phyloP scores from a whole-genome alignment of 2,113 vertebrate species.

The Speoplatyrhinus poulsoni region DNA sequence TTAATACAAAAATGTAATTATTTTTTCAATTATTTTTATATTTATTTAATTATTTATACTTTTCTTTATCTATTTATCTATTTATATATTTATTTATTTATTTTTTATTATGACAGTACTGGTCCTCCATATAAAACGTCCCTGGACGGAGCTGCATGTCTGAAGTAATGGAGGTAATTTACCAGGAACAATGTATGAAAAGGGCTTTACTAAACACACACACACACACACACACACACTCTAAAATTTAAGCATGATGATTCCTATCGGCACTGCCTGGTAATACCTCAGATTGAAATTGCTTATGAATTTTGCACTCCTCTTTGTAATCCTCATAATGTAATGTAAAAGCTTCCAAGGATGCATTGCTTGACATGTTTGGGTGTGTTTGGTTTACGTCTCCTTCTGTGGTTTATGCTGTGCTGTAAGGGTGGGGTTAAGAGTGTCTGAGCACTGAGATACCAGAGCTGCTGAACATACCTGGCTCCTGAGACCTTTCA shows the following conservation, averaged over 20 bases:
- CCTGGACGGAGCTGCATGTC: too few species aligned
- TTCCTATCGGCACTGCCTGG: neutral
- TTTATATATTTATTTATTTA: too few species aligned
- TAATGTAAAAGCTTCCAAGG: constrained; percentile 2
- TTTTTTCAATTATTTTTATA: too few species aligned
- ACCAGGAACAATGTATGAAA: too few species aligned
- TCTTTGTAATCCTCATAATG: neutral
- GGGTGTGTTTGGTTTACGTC: constrained; percentile 35
- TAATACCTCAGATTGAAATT: neutral
- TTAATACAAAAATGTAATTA: too few species aligned
- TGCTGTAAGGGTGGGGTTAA: constrained; percentile 14
- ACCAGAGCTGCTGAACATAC: constrained; percentile 60
- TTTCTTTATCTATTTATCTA: too few species aligned
- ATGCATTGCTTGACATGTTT: constrained; percentile 38
- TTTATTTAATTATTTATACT: too few species aligned
- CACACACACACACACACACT: constrained; percentile 1
- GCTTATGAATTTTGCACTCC: neutral
- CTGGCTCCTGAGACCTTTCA: constrained; percentile 43
- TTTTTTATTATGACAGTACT: too few species aligned
- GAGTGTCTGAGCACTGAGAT: constrained; percentile 32
- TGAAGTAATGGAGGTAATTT: too few species aligned
- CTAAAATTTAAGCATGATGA: neutral
- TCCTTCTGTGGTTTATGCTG: constrained; percentile 32
- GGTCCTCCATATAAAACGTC: too few species aligned
- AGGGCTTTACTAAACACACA: neutral